Conservation (phyloP, 2,888 invertebrate species). For the Nudaria mundana region DNA sequence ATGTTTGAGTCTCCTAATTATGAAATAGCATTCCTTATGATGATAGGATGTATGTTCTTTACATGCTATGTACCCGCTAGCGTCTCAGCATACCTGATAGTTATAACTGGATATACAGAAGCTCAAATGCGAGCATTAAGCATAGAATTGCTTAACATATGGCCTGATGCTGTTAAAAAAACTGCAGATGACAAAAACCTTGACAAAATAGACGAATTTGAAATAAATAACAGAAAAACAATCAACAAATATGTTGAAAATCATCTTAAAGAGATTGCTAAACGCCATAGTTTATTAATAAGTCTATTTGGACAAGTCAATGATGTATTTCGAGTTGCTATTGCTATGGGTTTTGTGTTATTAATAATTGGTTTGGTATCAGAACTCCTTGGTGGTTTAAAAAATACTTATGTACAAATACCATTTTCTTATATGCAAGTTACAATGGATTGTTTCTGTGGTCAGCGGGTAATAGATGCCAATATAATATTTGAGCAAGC, state of each 20-base stretch:
- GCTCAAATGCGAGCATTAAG: conserved; percentile 27
- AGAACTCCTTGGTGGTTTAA: conserved; percentile 43
- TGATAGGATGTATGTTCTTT: conserved; percentile 13
- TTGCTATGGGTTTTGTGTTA: conserved; percentile 41
- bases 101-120: conserved; percentile 26
- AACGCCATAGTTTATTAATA: conserved; percentile 33
- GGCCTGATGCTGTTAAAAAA: conserved; percentile 26
- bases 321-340: conserved; percentile 36
- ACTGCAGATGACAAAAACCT: conserved; percentile 5
- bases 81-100: conserved; percentile 28
- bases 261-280: conserved; percentile 30
- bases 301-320: conserved; percentile 35
- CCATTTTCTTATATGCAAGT: conserved; percentile 46
- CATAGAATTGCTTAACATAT: conserved; percentile 22
- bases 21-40: conserved; percentile 24
- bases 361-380: conserved; percentile 36
- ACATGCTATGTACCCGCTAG: conserved; percentile 27
- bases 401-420: conserved; percentile 46
- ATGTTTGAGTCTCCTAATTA: conserved; percentile 28
- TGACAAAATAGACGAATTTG: conserved; percentile 1
- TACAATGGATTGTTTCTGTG: conserved; percentile 36
- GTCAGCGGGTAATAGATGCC: conserved; percentile 36
- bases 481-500: conserved; percentile 24
- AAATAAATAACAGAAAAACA: conserved; percentile 2
- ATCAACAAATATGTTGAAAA: conserved; percentile 28